Evolutionary conservation across 2,113 vertebrate genomes (phyloP).

Genomic region (Prochilodus magdalenae): DNA sequence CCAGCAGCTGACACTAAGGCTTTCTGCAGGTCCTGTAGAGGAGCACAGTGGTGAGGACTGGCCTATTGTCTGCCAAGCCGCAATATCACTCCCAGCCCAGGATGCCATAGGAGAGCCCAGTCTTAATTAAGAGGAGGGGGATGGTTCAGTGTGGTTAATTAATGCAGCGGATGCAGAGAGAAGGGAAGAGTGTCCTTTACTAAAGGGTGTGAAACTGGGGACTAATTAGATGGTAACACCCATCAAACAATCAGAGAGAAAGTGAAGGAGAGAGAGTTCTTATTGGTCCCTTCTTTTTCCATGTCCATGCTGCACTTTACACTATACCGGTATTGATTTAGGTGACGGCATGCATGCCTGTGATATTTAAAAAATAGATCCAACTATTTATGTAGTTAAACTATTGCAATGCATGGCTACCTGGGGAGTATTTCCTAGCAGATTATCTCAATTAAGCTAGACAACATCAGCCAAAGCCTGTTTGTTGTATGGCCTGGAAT

Average conservation of each 20-base stretch:
- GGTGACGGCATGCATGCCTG: too few species aligned
- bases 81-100: conserved; percentile 27
- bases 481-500: too few species aligned
- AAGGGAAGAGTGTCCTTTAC: conserved; percentile 51
- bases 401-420: too few species aligned
- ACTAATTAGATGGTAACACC: conserved; percentile 79
- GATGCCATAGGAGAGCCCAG: conserved; percentile 37
- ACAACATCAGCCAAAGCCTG: too few species aligned
- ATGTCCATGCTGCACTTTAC: neutral
- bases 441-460: too few species aligned
- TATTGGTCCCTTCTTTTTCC: neutral
- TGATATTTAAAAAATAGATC: too few species aligned
- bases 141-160: conserved; percentile 53
- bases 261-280: too few species aligned
- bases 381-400: too few species aligned
- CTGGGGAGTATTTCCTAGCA: too few species aligned
- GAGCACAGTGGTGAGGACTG: conserved; percentile 30
- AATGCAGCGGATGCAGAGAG: conserved; percentile 34
- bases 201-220: conserved; percentile 64
- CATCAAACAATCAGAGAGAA: conserved; percentile 69
- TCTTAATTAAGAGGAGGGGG: conserved; percentile 53
- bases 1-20: conserved; percentile 30
- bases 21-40: conserved; percentile 31
- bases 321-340: neutral
- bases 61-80: conserved; percentile 20